A percentile compares a stretch with the other conserved stretches of the same genome.
Conservation (phyloP, 2,113 vertebrate genomes). For the Galbula dea region DNA sequence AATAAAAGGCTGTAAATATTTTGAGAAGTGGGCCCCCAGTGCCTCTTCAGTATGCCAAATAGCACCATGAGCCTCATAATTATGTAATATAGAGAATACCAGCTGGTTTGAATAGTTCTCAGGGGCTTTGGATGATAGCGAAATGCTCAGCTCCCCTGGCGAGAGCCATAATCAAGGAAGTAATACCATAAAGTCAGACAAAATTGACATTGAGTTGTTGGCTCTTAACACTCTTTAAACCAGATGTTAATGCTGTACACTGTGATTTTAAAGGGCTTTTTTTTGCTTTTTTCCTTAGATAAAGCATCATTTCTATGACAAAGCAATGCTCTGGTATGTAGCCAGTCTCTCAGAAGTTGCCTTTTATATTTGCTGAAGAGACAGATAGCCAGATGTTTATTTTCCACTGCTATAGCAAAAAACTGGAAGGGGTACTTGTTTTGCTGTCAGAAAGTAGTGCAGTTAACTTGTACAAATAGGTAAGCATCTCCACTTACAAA, state of each 20-base stretch:
- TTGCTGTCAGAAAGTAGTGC: not conserved
- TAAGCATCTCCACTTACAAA: not conserved
- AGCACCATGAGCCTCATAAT: conserved; percentile 68
- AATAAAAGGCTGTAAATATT: conserved; percentile 83
- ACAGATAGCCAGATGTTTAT: not conserved
- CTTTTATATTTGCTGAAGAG: not conserved
- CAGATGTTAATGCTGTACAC: conserved; percentile 66
- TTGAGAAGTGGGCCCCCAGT: conserved; percentile 78
- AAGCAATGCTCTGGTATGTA: not conserved
- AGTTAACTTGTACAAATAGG: not conserved
- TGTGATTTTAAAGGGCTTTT: not conserved
- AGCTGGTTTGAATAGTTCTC: conserved; percentile 77
- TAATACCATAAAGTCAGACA: conserved; percentile 63
- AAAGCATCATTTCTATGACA: not conserved
- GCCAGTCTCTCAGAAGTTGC: not conserved
- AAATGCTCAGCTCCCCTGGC: conserved; percentile 59
- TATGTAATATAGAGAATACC: conserved; percentile 77
- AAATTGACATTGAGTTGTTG: conserved; percentile 75
- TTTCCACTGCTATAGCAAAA: not conserved
- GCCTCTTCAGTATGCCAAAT: conserved; percentile 77
- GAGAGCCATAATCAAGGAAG: conserved; percentile 71
- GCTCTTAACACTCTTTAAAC: conserved; percentile 68
- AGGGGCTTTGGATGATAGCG: conserved; percentile 65
- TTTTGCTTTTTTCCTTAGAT: not conserved
- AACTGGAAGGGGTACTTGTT: not conserved